These are phyloP conservation scores for Limanda limanda DNA, from an alignment of 2,113 vertebrate species.

Conservation along the genomic window DNA sequence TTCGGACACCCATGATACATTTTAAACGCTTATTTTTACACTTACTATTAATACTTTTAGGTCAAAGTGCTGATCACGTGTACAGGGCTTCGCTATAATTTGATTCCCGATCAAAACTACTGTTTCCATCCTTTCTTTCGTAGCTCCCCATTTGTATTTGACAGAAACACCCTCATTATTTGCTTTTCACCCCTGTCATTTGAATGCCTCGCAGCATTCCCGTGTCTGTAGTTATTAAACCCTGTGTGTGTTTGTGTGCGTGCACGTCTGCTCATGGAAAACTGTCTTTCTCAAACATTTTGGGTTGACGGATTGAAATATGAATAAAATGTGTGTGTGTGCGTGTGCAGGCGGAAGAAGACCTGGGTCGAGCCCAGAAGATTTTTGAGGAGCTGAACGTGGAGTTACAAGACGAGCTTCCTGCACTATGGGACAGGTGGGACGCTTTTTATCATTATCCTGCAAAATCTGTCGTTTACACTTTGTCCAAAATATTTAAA, in stretches of 20 bases:
- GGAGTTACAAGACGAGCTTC: slow-evolving; percentile 96
- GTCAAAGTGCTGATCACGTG: slow-evolving; percentile 15
- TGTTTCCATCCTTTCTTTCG: neutral
- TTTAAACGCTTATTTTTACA: no score
- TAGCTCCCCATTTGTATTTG: neutral
- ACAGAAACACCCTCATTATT: neutral
- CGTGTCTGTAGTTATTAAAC: slow-evolving; percentile 38
- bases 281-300: neutral
- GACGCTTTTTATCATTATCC: neutral
- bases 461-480: neutral
- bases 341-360: slow-evolving; percentile 91
- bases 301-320: neutral
- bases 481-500: neutral
- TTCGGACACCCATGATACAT: no score
- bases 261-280: slow-evolving; percentile 8
- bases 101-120: slow-evolving; percentile 10
- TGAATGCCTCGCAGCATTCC: neutral
- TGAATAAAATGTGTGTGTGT: slow-evolving; percentile 5
- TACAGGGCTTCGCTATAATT: slow-evolving; percentile 2
- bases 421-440: slow-evolving; percentile 94
- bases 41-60: no score
- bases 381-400: slow-evolving; percentile 98
- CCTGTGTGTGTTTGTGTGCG: slow-evolving; percentile 42
- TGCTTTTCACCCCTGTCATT: neutral
- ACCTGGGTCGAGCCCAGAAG: slow-evolving; percentile 95